These are phyloP conservation scores for Galleria mellonella DNA, from an alignment of 1,140 invertebrate genomes.

Conservation along the genomic window DNA sequence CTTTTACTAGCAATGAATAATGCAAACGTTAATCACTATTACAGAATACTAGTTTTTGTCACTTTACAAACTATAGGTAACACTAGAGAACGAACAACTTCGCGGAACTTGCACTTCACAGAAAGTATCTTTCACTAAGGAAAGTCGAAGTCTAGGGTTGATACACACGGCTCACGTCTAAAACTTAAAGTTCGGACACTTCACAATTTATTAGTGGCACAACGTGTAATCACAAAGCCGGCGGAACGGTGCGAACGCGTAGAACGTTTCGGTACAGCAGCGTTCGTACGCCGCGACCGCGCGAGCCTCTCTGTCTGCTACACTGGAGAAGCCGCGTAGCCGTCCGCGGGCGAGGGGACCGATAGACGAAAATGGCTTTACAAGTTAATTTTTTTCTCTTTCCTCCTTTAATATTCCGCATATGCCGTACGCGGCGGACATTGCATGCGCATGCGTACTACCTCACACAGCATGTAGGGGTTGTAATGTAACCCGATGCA, in stretches of 20 bases:
- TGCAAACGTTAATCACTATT: constrained; percentile 12
- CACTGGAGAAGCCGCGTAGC: constrained; percentile 19
- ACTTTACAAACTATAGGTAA: constrained; percentile 21
- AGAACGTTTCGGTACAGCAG: constrained; percentile 5
- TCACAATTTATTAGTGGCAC: constrained; percentile 36
- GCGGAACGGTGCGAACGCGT: constrained; percentile 25
- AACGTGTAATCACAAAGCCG: constrained; percentile 41
- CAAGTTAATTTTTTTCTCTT: constrained; percentile 74
- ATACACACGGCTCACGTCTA: constrained; percentile 14
- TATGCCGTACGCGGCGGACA: constrained; percentile 62
- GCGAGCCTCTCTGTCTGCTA: constrained; percentile 44
- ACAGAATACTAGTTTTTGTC: constrained; percentile 19
- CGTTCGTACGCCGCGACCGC: constrained; percentile 38
- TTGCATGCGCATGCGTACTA: constrained; percentile 66
- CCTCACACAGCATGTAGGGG: constrained; percentile 48
- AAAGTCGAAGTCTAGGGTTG: constrained; percentile 13
- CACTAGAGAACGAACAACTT: constrained; percentile 19
- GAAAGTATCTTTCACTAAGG: constrained; percentile 16
- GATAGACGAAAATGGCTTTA: constrained; percentile 73
- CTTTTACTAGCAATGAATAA: neutral
- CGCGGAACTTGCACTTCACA: constrained; percentile 33
- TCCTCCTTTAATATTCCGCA: constrained; percentile 73
- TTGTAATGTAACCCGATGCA: constrained; percentile 66
- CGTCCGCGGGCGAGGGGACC: constrained; percentile 49
- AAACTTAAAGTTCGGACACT: constrained; percentile 20